These are phyloP conservation scores for Hyles lineata DNA, from an alignment of 2,888 invertebrate genomes.

Conservation along the genomic window DNA sequence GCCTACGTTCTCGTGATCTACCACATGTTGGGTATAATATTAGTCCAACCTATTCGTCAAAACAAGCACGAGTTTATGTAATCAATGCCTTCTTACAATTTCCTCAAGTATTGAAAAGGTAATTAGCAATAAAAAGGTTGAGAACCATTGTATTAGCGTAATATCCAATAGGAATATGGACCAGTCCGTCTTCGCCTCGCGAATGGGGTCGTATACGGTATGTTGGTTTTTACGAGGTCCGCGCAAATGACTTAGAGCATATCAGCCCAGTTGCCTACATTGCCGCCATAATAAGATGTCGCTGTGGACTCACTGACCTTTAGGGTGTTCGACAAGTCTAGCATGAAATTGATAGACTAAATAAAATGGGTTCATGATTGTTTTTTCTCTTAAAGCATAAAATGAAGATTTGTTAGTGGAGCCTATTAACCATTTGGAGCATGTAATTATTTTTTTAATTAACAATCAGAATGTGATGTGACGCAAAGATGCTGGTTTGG, in stretches of 20 bases:
- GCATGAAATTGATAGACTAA: background rate
- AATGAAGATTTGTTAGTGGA: too few species aligned
- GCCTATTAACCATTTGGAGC: too few species aligned
- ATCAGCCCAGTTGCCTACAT: slow-evolving; percentile 13
- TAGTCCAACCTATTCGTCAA: background rate
- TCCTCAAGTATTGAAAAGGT: too few species aligned
- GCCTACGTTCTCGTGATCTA: too few species aligned
- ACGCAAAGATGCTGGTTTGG: too few species aligned
- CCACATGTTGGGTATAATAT: too few species aligned
- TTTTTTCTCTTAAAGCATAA: background rate
- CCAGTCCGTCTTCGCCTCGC: slow-evolving; percentile 37
- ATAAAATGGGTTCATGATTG: background rate
- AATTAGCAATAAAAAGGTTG: too few species aligned
- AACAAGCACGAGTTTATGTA: too few species aligned
- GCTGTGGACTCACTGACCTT: background rate
- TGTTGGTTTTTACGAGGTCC: slow-evolving; percentile 50
- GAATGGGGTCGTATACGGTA: slow-evolving; percentile 49
- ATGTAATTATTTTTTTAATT: too few species aligned
- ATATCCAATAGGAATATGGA: slow-evolving; percentile 10
- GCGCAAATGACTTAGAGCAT: slow-evolving; percentile 24
- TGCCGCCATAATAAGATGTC: background rate
- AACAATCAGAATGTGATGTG: too few species aligned
- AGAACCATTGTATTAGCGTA: background rate
- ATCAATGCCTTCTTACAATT: too few species aligned
- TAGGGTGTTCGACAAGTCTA: background rate